Percentiles rank a stretch among this genome's conserved stretches.
Evolutionary conservation across 2,797 vertebrate species (phyloP).

Genomic region (Alauda arvensis): DNA sequence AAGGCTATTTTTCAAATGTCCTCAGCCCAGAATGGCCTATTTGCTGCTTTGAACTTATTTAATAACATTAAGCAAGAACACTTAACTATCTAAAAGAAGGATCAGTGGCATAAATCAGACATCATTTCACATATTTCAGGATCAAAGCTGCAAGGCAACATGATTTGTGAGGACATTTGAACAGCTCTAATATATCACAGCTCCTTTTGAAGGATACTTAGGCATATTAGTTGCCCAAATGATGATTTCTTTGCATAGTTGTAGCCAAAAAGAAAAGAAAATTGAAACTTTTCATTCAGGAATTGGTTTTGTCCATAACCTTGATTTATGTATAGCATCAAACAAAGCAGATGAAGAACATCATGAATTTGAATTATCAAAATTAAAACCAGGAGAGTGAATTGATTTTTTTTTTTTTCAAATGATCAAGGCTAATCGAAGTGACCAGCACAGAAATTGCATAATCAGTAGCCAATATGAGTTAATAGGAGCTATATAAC

Average conservation of each 20-base stretch:
- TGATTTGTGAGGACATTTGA: constrained; percentile 75
- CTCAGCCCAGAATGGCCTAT: constrained; percentile 48
- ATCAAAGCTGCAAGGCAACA: constrained; percentile 72
- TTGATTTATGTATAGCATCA: constrained; percentile 64
- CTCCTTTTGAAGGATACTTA: constrained; percentile 72
- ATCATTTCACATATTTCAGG: constrained; percentile 75
- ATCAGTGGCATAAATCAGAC: constrained; percentile 75
- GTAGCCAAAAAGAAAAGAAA: constrained; percentile 67
- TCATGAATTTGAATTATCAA: constrained; percentile 54
- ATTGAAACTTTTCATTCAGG: constrained; percentile 56
- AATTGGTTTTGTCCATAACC: constrained; percentile 52
- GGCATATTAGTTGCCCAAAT: constrained; percentile 76
- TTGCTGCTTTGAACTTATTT: constrained; percentile 70
- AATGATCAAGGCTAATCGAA: constrained; percentile 48
- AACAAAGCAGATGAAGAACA: constrained; percentile 57
- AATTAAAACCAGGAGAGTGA: constrained; percentile 59
- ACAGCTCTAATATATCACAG: constrained; percentile 71
- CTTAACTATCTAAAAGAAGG: constrained; percentile 73
- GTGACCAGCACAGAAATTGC: constrained; percentile 34
- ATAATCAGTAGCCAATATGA: constrained; percentile 23
- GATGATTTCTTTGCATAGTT: constrained; percentile 58
- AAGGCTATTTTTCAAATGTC: constrained; percentile 61
- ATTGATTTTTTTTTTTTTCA: constrained; percentile 45
- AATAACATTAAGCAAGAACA: constrained; percentile 78
- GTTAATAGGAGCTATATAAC: constrained; percentile 27